These are phyloP conservation scores for Anarhynchus alexandrinus DNA, from an alignment of 2,113 vertebrate genomes.

Conservation along the genomic window DNA sequence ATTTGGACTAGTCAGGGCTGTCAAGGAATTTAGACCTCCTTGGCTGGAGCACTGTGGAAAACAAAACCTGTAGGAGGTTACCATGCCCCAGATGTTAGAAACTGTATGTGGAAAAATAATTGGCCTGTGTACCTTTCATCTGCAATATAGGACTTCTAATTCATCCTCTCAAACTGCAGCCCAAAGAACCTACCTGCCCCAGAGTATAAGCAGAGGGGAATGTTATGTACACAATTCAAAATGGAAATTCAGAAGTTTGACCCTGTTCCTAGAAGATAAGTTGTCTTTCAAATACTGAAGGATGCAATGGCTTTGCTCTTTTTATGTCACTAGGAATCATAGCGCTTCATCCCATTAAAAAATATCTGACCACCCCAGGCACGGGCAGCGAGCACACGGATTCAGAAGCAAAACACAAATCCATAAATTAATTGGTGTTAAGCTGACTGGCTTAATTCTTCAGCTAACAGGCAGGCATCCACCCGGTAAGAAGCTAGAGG, in stretches of 20 bases:
- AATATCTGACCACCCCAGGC: neutral
- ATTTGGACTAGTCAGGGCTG: neutral
- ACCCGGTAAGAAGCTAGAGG: neutral
- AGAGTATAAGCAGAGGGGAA: neutral
- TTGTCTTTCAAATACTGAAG: neutral
- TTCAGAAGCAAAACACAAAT: neutral
- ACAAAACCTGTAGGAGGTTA: neutral
- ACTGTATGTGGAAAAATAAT: neutral
- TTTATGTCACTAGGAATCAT: neutral
- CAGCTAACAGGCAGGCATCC: neutral
- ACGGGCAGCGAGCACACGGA: fast-evolving
- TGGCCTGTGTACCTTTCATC: neutral
- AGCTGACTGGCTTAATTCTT: neutral
- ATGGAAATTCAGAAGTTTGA: neutral
- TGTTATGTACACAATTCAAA: neutral
- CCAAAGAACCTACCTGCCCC: neutral
- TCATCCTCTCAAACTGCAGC: neutral
- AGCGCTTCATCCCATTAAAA: neutral
- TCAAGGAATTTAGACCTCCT: neutral
- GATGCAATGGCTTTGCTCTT: neutral
- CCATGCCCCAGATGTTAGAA: neutral
- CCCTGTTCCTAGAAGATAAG: neutral
- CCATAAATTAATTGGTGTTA: neutral
- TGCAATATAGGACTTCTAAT: neutral
- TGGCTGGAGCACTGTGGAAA: neutral